phyloP scores from a whole-genome alignment of 1,140 invertebrate genomes.

The Trypoxylus dichotomus region DNA sequence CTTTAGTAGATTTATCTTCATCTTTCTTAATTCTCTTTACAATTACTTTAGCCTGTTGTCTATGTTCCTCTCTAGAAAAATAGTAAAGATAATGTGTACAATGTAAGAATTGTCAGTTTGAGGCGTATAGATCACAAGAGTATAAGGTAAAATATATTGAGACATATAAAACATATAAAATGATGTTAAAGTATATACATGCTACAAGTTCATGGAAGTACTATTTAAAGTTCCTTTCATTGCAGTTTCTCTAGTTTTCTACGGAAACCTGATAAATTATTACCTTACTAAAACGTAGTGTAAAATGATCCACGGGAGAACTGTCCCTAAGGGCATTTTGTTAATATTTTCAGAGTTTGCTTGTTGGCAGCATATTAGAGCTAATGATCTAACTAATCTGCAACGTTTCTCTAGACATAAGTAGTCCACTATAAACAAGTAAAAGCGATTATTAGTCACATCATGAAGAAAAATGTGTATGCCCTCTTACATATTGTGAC shows the following conservation, averaged over 20 bases:
- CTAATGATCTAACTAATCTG: conserved; percentile 74
- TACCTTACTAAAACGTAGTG: conserved; percentile 74
- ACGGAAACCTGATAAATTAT: too few relatives aligned
- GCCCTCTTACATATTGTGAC: conserved; percentile 53
- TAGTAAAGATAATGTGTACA: neutral
- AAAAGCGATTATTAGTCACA: neutral
- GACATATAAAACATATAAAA: too few relatives aligned
- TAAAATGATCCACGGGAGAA: conserved; percentile 82
- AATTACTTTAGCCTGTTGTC: conserved; percentile 55
- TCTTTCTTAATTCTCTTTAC: conserved; percentile 41
- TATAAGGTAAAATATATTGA: too few relatives aligned
- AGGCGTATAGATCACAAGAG: too few relatives aligned
- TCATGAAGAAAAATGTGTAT: neutral
- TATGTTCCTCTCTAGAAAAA: conserved; percentile 55
- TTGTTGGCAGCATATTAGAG: conserved; percentile 73
- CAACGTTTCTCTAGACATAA: conserved; percentile 59
- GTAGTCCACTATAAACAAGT: conserved; percentile 51
- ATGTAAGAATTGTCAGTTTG: too few relatives aligned
- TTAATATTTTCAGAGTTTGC: conserved; percentile 64
- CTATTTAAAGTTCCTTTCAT: too few relatives aligned
- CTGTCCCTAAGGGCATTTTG: conserved; percentile 71
- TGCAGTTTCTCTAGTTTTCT: too few relatives aligned
- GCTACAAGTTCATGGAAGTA: too few relatives aligned
- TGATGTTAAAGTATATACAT: too few relatives aligned
- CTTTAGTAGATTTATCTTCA: conserved; percentile 38